A percentile compares a stretch with the other conserved stretches of the same genome.
phyloP scores from a whole-genome alignment of 2,797 vertebrate genomes.

The Sciaenops ocellatus region DNA sequence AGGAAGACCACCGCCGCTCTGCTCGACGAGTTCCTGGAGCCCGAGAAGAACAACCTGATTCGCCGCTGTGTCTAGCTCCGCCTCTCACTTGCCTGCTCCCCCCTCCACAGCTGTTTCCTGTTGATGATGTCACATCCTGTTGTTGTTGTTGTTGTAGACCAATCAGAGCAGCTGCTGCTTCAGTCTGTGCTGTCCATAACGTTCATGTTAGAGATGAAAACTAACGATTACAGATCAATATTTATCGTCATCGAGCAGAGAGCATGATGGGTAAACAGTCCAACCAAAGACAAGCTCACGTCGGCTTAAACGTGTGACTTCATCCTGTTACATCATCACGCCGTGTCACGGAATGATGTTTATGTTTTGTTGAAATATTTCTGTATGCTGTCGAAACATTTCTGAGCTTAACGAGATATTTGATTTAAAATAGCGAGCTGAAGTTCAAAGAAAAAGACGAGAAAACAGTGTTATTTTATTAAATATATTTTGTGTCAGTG shows the following conservation, averaged over 20 bases:
- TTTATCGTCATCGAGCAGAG: neutral
- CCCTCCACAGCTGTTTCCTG: neutral
- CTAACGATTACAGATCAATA: neutral
- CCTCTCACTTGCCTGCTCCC: neutral
- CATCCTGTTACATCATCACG: too few species aligned
- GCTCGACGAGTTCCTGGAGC: conserved; percentile 92
- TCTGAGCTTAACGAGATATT: too few species aligned
- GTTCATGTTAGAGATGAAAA: neutral
- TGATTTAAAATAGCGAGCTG: too few species aligned
- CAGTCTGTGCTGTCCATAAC: neutral
- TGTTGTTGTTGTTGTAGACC: neutral
- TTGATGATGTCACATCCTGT: conserved; percentile 43
- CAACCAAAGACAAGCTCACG: neutral
- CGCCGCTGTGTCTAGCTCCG: conserved; percentile 83
- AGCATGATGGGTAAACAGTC: conserved; percentile 27
- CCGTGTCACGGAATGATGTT: too few species aligned
- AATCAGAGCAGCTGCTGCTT: conserved; percentile 10
- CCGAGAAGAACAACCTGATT: conserved; percentile 90
- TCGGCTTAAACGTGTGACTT: too few species aligned
- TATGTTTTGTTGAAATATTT: too few species aligned
- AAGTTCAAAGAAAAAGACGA: too few species aligned
- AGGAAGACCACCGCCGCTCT: conserved; percentile 85
- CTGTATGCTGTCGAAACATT: too few species aligned
- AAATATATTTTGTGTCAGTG: too few species aligned
- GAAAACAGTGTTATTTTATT: too few species aligned